Conservation (phyloP, 2,888 invertebrate species). For the Rhamnusium bicolor region DNA sequence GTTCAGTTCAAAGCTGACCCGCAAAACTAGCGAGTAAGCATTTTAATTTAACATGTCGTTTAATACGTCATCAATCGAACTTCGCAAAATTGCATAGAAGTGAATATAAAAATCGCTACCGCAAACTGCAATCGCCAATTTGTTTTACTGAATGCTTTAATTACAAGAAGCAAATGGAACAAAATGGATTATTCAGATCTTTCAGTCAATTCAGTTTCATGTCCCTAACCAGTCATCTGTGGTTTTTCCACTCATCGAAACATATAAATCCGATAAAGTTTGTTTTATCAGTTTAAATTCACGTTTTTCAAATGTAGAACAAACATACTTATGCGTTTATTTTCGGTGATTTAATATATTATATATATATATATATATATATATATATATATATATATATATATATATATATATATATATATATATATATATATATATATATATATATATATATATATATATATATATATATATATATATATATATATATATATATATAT, state of each 20-base stretch:
- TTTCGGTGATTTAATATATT: neutral
- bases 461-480: no score
- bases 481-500: no score
- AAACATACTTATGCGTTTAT: slow-evolving; percentile 1
- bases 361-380: neutral
- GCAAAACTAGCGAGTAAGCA: neutral
- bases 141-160: slow-evolving; percentile 30
- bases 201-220: slow-evolving; percentile 20
- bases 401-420: no score
- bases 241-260: slow-evolving; percentile 10
- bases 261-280: neutral
- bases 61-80: slow-evolving; percentile 3
- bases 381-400: no score
- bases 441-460: no score
- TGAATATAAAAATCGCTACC: slow-evolving; percentile 25
- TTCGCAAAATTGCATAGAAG: slow-evolving; percentile 8
- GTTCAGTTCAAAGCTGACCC: neutral
- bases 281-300: neutral
- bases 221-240: slow-evolving; percentile 18
- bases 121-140: slow-evolving; percentile 29
- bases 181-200: slow-evolving; percentile 18
- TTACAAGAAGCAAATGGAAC: slow-evolving; percentile 26
- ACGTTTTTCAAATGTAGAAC: neutral
- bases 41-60: slow-evolving; percentile 6
- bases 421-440: no score